Percentiles rank a stretch among this genome's conserved stretches.
phyloP scores from a whole-genome alignment of 2,888 invertebrate genomes.

The Thalpophila matura region DNA sequence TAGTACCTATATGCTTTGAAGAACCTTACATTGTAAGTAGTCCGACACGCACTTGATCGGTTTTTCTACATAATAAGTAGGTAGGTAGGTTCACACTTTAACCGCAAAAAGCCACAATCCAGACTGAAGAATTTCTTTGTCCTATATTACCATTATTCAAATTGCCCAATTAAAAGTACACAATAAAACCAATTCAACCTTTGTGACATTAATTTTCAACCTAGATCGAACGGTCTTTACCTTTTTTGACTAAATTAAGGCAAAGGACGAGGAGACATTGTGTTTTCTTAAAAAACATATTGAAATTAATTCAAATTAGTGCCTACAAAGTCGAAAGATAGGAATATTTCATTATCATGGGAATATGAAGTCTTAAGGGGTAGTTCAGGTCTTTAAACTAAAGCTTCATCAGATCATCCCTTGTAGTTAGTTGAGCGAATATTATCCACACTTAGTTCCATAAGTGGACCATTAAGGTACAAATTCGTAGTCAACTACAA shows the following conservation, averaged over 20 bases:
- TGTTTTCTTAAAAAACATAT: constrained; percentile 48
- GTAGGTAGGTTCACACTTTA: too few species aligned
- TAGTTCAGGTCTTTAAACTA: background rate
- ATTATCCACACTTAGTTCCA: too few species aligned
- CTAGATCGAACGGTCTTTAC: constrained; percentile 29
- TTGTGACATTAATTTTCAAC: constrained; percentile 44
- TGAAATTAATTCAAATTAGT: constrained; percentile 50
- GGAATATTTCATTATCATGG: constrained; percentile 9
- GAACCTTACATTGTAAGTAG: too few species aligned
- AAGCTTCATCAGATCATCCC: too few species aligned
- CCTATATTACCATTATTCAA: constrained; percentile 16
- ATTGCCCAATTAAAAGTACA: constrained; percentile 5
- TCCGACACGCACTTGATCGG: too few species aligned
- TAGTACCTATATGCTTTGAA: too few species aligned
- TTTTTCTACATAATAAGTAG: too few species aligned
- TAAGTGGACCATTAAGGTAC: too few species aligned
- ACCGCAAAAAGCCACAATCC: too few species aligned
- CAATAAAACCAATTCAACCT: constrained; percentile 37
- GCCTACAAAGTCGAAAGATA: constrained; percentile 17
- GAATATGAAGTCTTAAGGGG: background rate
- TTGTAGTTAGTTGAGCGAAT: too few species aligned
- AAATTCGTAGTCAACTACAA: too few species aligned
- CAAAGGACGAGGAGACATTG: constrained; percentile 30
- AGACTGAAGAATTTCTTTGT: background rate
- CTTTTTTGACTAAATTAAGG: constrained; percentile 47